Base-by-base conservation (phyloP, 2,113 vertebrate genomes). In the Galemys pyrenaicus region DNA sequence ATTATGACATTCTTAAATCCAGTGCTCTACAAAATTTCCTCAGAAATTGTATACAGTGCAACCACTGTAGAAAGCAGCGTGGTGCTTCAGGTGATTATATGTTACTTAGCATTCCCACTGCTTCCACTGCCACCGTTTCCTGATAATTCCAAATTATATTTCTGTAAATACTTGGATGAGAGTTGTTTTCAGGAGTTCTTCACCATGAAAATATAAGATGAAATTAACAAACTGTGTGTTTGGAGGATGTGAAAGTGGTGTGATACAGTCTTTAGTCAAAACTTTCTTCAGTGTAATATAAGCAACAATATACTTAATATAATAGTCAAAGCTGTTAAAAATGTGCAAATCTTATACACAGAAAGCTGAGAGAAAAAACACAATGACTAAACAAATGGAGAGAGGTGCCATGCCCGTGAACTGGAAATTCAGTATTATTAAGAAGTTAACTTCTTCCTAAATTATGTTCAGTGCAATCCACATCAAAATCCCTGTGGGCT, bases 271-370 rank as follows among this genome's bases (percentile, higher is more conserved):
- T 92, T 91, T 58, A 85, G 54, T 88, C 39, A 71, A 91, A 95
- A 77, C 30, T 65, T 92, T 65, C 37, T 87, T 84, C 0, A 5
- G 3, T 84, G 60, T 84, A 74, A 79, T n/a, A 60, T 67, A 93
- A 83, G 60, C 26, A 90, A 35, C 24, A 62, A 2, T 24, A 62
- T 58, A 64, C 62, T 87, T 83, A 74, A 44, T 35, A 75, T 87
- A 94, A 87, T 94, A 84, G 49, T 78, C 35, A 92, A 87, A 89
- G 41, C 44, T 78, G 12, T 75, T 35, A 91, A 62, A 94, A 91
- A 74, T 82, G 46, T 89, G 22, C 32, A 58, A 49, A 1, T 49
- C 49, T 44, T 60, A 13, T 9, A 37, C 30, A 44, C 1, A 78
- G 41, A 78, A 79, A 83, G 16, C 67, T 32, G 28, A 94, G 65